These are phyloP conservation scores for Arrhamphus sclerolepis DNA, from an alignment of 2,797 vertebrate species.

Conservation along the genomic window DNA sequence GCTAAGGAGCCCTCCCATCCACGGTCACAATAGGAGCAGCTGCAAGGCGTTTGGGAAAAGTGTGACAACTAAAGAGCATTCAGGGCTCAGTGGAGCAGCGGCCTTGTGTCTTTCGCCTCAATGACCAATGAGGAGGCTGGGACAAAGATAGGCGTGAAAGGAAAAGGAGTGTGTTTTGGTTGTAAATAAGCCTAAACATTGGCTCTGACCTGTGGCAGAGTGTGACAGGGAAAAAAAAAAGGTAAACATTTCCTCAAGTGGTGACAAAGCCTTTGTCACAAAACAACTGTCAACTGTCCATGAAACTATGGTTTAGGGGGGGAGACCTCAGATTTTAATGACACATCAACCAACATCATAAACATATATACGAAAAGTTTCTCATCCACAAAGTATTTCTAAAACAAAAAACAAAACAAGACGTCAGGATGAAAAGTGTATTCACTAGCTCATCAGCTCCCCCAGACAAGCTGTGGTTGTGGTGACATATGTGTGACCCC, in stretches of 20 bases:
- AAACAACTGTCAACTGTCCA: neutral
- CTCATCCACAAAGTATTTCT: too few relatives aligned
- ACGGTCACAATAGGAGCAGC: conserved; percentile 82
- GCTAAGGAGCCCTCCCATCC: conserved; percentile 61
- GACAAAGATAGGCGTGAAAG: conserved; percentile 58
- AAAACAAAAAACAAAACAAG: conserved; percentile 4
- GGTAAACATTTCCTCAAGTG: conserved; percentile 34
- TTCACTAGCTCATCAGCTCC: conserved; percentile 57
- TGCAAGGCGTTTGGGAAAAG: conserved; percentile 88
- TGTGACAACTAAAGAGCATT: conserved; percentile 80
- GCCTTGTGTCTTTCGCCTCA: conserved; percentile 62
- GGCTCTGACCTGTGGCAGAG: conserved; percentile 50
- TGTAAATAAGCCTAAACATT: conserved; percentile 80
- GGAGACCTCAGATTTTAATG: neutral
- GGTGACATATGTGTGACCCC: conserved; percentile 72
- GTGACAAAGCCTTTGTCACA: conserved; percentile 5
- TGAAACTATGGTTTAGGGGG: neutral
- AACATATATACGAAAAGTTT: neutral
- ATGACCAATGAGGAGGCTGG: conserved; percentile 58
- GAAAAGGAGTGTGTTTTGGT: conserved; percentile 72
- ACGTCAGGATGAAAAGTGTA: conserved; percentile 47
- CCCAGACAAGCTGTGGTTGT: conserved; percentile 58
- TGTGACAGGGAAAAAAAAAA: conserved; percentile 55
- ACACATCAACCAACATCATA: neutral
- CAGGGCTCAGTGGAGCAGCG: conserved; percentile 62